Evolutionary conservation across 2,888 invertebrate species (phyloP).

Genomic region (Chromoteleia sp.): DNA sequence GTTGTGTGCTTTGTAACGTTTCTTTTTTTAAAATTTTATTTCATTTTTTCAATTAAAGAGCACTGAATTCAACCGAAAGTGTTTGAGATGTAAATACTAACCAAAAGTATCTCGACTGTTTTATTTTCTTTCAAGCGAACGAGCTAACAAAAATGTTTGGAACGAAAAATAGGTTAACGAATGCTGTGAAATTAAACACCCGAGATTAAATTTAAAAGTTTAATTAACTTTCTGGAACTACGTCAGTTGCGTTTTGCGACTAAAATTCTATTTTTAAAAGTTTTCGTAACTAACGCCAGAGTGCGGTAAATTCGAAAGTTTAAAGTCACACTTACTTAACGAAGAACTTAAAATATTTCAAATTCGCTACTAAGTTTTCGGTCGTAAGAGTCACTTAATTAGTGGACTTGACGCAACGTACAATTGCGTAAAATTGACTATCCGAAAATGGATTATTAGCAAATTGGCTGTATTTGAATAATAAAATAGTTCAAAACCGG

Average conservation of each 20-base stretch:
- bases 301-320: neutral
- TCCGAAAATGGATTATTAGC: too few species aligned
- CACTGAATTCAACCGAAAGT: neutral
- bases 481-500: slow-evolving; percentile 12
- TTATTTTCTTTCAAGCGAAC: neutral
- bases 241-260: neutral
- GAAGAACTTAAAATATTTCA: neutral
- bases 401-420: too few species aligned
- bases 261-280: neutral
- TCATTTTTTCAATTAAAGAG: slow-evolving; percentile 3
- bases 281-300: neutral
- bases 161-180: slow-evolving; percentile 22
- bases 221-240: slow-evolving; percentile 15
- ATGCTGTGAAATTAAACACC: slow-evolving; percentile 26
- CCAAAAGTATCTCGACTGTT: neutral
- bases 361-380: too few species aligned
- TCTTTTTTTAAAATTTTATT: neutral
- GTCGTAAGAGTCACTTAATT: too few species aligned
- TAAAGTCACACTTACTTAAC: neutral
- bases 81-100: neutral
- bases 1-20: neutral
- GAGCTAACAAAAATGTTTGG: neutral
- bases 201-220: slow-evolving; percentile 19
- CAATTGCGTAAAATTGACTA: too few species aligned
- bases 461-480: neutral